Percentiles rank a stretch among this genome's conserved stretches.
phyloP scores from a whole-genome alignment of 2,888 invertebrate genomes.

The Pomacea canaliculata region DNA sequence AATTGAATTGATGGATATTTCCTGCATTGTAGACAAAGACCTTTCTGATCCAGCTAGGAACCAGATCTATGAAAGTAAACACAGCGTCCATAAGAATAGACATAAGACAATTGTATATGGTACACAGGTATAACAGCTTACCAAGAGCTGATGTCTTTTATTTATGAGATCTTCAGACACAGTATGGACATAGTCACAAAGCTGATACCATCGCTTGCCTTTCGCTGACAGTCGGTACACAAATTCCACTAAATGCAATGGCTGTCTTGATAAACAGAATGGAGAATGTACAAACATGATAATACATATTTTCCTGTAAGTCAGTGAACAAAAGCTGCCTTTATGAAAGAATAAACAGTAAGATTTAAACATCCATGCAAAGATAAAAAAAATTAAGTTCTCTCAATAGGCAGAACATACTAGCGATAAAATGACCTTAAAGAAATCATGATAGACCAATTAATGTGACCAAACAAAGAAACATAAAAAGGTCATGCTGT shows the following conservation, averaged over 20 bases:
- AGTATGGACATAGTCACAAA: constrained; percentile 37
- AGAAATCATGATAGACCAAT: no score
- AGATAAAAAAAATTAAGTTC: no score
- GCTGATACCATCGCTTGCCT: constrained; percentile 30
- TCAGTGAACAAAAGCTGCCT: neutral
- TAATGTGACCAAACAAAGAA: no score
- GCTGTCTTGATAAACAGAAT: constrained; percentile 9
- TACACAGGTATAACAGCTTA: neutral
- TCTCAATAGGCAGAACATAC: no score
- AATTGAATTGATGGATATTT: no score
- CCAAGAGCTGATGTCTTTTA: constrained; percentile 21
- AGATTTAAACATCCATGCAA: neutral
- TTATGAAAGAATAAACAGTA: neutral
- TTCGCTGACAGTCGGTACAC: constrained; percentile 26
- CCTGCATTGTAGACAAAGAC: no score
- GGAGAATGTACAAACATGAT: neutral
- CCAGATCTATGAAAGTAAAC: no score
- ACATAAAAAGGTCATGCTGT: no score
- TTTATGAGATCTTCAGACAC: constrained; percentile 35
- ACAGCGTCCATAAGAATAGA: no score
- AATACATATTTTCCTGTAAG: neutral
- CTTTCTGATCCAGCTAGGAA: no score
- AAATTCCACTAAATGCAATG: constrained; percentile 15
- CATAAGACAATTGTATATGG: no score
- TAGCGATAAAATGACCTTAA: no score